Conservation (phyloP, 2,113 vertebrate species). For the Apodemus sylvaticus region DNA sequence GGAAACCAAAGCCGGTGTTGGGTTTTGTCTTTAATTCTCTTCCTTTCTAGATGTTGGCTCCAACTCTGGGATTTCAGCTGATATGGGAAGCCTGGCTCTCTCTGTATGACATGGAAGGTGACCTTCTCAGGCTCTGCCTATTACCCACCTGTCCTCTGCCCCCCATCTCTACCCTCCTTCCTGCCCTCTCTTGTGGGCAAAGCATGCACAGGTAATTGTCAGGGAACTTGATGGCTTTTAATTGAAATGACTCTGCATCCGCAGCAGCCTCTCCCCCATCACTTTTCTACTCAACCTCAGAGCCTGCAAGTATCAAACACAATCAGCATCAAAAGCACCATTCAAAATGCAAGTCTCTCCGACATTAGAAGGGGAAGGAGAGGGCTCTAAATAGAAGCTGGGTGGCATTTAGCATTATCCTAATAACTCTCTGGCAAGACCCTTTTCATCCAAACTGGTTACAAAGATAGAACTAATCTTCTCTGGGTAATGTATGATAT, state of each 20-base stretch:
- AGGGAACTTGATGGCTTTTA: not conserved
- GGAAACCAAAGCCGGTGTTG: constrained; percentile 1
- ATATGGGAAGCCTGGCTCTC: not conserved
- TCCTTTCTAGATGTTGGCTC: constrained; percentile 24
- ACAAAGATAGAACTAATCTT: constrained; percentile 60
- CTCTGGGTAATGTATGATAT: constrained; percentile 37
- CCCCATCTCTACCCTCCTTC: not conserved
- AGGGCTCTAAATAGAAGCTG: not conserved
- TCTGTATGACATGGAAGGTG: not conserved
- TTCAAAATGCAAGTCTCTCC: constrained; percentile 40
- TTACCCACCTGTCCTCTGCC: not conserved
- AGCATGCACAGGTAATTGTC: not conserved
- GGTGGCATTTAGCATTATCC: constrained; percentile 50
- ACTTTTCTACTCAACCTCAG: constrained; percentile 26
- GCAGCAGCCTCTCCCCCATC: not conserved
- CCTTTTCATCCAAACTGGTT: constrained; percentile 38
- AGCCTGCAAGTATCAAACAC: constrained; percentile 36
- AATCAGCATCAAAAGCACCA: constrained; percentile 37
- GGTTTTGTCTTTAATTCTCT: constrained; percentile 46
- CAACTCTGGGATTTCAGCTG: not conserved
- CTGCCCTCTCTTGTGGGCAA: not conserved
- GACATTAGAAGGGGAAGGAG: not conserved
- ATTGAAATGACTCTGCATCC: constrained; percentile 16
- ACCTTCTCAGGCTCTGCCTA: not conserved
- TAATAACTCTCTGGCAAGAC: constrained; percentile 19